phyloP scores from a whole-genome alignment of 30 jellyfish, hydroid and myxozoan species.

The Cassiopea xamachana region DNA sequence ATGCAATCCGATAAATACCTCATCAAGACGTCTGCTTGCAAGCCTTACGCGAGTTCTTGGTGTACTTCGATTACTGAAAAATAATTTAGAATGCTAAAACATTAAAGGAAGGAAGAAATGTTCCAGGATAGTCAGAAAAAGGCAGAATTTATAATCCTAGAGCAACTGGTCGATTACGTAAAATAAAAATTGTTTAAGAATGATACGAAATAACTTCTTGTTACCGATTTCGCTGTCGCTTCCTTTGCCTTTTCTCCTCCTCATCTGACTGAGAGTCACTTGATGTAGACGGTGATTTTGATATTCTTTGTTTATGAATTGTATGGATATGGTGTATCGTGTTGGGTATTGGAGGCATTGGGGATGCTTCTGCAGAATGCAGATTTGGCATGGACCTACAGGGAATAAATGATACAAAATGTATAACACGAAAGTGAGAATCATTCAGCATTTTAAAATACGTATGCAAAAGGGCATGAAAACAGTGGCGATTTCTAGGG shows the following conservation, averaged over 20 bases:
- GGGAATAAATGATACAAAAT: neutral
- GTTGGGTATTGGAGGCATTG: constrained; percentile 17
- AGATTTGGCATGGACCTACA: constrained; percentile 50
- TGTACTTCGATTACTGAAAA: constrained; percentile 24
- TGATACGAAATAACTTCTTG: too few species aligned
- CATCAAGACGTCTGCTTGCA: constrained; percentile 3
- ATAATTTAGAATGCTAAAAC: neutral
- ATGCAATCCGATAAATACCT: neutral
- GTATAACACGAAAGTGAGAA: neutral
- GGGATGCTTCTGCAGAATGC: constrained; percentile 25
- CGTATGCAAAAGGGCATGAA: neutral
- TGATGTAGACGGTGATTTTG: constrained; percentile 24
- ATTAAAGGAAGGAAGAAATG: too few species aligned
- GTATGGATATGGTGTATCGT: constrained; percentile 73
- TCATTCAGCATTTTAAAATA: neutral
- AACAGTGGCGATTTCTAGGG: too few species aligned
- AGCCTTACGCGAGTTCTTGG: constrained; percentile 24
- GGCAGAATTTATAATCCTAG: too few species aligned
- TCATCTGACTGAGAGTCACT: constrained; percentile 58
- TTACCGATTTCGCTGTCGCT: constrained; percentile 29
- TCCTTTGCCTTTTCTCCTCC: constrained; percentile 20
- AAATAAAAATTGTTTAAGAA: too few species aligned
- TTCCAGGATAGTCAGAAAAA: too few species aligned
- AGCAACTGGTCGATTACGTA: too few species aligned
- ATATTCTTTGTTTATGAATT: constrained; percentile 7